Evolutionary conservation across 2,113 vertebrate genomes (phyloP).

Genomic region (Elachura formosa): DNA sequence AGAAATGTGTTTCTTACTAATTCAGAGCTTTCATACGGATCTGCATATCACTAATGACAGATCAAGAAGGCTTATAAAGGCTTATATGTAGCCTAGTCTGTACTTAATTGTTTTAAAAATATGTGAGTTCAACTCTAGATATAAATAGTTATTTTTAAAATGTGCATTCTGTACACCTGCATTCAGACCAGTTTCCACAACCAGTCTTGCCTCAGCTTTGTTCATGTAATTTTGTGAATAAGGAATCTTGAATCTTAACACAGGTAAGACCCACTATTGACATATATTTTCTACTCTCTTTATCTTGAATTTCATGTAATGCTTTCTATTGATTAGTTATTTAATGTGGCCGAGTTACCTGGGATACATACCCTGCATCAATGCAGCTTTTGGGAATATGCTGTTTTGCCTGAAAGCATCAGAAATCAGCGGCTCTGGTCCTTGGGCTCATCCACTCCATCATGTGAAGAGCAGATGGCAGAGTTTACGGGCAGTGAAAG

Average conservation of each 20-base stretch:
- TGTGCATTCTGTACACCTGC: background rate
- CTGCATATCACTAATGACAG: background rate
- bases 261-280: background rate
- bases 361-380: background rate
- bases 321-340: background rate
- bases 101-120: background rate
- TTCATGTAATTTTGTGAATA: background rate
- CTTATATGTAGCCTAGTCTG: background rate
- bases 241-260: background rate
- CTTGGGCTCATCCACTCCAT: background rate
- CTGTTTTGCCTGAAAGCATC: too few relatives aligned
- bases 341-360: background rate
- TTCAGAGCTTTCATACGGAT: background rate
- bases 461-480: background rate
- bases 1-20: background rate
- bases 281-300: background rate
- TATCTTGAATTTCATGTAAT: background rate
- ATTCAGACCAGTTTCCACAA: background rate
- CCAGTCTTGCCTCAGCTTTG: background rate
- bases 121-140: background rate
- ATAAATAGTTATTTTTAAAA: background rate
- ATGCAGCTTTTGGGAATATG: background rate
- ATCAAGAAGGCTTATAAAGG: background rate
- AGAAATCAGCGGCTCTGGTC: background rate
- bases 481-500: background rate